These are phyloP conservation scores for Gymnocephalus cernua DNA, from an alignment of 2,113 vertebrate species.

Conservation along the genomic window DNA sequence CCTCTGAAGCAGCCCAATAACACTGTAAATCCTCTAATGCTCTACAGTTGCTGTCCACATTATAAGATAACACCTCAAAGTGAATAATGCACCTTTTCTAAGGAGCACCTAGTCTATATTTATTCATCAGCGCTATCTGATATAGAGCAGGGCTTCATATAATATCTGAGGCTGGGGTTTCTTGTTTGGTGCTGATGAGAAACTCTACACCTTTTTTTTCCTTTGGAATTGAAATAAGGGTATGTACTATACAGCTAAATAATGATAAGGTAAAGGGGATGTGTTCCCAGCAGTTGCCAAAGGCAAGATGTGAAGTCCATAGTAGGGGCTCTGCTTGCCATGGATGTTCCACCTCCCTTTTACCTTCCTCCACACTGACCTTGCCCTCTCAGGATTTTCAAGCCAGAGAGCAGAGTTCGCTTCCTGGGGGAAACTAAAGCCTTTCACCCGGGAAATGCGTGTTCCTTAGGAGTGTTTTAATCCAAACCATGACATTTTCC, in stretches of 20 bases:
- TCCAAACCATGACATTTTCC: too few species aligned
- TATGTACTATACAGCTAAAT: constrained; percentile 12
- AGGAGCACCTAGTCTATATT: constrained; percentile 29
- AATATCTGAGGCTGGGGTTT: constrained; percentile 20
- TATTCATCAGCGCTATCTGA: constrained; percentile 48
- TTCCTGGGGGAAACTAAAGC: too few species aligned
- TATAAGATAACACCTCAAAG: constrained; percentile 24
- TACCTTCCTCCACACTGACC: constrained; percentile 32
- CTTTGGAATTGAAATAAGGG: neutral
- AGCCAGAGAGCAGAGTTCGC: too few species aligned
- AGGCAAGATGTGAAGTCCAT: constrained; percentile 22
- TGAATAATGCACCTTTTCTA: constrained; percentile 26
- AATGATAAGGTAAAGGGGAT: neutral
- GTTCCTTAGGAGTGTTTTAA: too few species aligned
- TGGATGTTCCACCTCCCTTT: neutral
- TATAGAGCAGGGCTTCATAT: constrained; percentile 18
- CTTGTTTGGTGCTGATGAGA: constrained; percentile 14
- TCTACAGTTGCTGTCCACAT: constrained; percentile 7
- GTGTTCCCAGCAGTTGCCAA: constrained; percentile 31
- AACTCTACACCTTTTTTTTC: constrained; percentile 23
- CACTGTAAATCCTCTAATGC: constrained; percentile 40
- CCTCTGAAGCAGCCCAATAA: constrained; percentile 42
- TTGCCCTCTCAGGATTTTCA: constrained; percentile 29
- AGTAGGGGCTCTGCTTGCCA: neutral
- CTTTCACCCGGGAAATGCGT: too few species aligned